These are phyloP conservation scores for Amniataba percoides DNA, from an alignment of 2,797 vertebrate genomes.

Conservation along the genomic window DNA sequence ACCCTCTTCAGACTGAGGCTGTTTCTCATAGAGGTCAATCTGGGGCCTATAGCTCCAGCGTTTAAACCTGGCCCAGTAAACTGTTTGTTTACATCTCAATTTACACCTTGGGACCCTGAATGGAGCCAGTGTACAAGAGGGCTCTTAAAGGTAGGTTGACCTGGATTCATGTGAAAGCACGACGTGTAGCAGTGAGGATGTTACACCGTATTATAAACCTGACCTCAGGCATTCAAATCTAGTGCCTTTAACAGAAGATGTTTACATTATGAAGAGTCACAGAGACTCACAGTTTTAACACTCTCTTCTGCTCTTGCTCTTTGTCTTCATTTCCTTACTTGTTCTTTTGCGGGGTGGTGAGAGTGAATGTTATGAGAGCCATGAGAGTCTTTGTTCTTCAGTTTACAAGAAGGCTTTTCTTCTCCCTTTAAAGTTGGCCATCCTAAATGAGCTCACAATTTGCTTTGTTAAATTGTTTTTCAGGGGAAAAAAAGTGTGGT, in stretches of 20 bases:
- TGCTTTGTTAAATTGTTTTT: conserved; percentile 63
- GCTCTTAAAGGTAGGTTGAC: conserved; percentile 55
- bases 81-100: conserved; percentile 75
- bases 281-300: conserved; percentile 8
- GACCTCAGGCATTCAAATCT: conserved; percentile 12
- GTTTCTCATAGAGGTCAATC: conserved; percentile 51
- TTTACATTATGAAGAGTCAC: neutral
- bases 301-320: neutral
- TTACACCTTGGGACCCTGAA: conserved; percentile 66
- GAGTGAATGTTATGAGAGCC: conserved; percentile 49
- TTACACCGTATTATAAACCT: conserved; percentile 39
- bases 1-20: conserved; percentile 34
- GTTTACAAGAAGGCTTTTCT: conserved; percentile 67
- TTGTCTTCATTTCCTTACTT: neutral
- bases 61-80: conserved; percentile 54
- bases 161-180: conserved; percentile 58
- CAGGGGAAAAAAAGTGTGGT: conserved; percentile 33
- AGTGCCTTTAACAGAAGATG: neutral
- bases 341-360: conserved; percentile 20
- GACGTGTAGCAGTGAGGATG: conserved; percentile 29
- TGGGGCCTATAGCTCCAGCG: conserved; percentile 26
- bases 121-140: conserved; percentile 53
- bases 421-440: conserved; percentile 49
- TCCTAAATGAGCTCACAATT: conserved; percentile 62
- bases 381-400: conserved; percentile 53